Evolutionary conservation across 2,113 vertebrate genomes (phyloP), one percentile per base, ranked within the genome.

Genomic region (Apteryx mantelli): DNA sequence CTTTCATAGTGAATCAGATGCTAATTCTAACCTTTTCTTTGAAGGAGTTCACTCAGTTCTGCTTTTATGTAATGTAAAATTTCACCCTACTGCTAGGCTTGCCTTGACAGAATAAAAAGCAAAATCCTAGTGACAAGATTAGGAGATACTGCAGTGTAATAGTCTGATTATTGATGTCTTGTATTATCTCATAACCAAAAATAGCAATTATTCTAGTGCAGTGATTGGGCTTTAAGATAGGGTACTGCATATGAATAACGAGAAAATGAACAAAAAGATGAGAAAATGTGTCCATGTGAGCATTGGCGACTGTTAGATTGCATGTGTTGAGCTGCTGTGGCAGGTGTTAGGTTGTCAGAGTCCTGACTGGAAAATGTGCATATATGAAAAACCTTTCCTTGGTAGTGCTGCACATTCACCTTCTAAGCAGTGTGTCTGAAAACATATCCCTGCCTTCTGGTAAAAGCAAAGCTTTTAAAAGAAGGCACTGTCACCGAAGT

Each of bases 231-330:
- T 5, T 87, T 15, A 56, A 50, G 6, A 40, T 74, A 76, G 82
- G 48, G 55, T 26, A n/a, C 22, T 36, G 25, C 7, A 34, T 46
- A 21, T 40, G 30, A 83, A 50, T 40, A 26, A 73, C 40, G 15
- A 38, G 25, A 56, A 90, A 42, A 64, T 22, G 13, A 36, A 22
- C n/a, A 19, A 4, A 19, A 4, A 50, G 32, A 7, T 65, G 38
- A 80, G n/a, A 34, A 52, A 26, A 88, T 19, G 24, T 16, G 52
- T 21, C 18, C 52, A 3, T 2, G 1, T 24, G 13, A 86, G 50
- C 40, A 40, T 0, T 0, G 64, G 34, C 10, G 66, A 1, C 38
- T 55, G 13, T 9, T 30, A 24, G 60, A 44, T 2, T 6, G 25
- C n/a, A 30, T 60, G 21, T 78, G 22, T 19, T 80, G 68, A 46